Evolutionary conservation across 2,888 invertebrate genomes (phyloP), one percentile per base, ranked within the genome.

Genomic region (Abscondita cerata): DNA sequence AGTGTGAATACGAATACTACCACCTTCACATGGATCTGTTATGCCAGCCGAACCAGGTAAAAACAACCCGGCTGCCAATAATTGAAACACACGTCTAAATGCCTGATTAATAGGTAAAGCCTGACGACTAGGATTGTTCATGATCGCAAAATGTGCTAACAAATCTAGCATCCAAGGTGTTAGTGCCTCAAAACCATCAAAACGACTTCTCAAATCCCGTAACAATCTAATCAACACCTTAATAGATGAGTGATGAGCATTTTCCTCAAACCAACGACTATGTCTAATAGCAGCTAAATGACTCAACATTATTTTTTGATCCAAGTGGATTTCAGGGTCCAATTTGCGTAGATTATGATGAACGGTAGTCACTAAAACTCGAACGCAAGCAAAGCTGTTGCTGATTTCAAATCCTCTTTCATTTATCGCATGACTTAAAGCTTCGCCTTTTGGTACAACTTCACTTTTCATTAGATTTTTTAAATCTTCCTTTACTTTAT

Each of bases 131-230:
- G 96, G 96, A 81, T 96, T 97, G 80, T 95, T 96, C 92, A 97
- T 94, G 68, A 98, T 94, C 62, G 96, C 92, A 82, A 96, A 94
- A 81, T 98, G 97, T 0, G 96, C 95, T 73, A 98, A 84, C 40
- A 98, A 85, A 82, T 98, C 98, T 33, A 98, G 82, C 89, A 97
- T 95, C 98, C 98, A 99, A 0, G 97, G 95, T 1, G 94, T 94
- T 6, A 99, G 84, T 1, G 96, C 92, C 63, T 93, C 88, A 62
- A 98, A 88, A 0, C 97, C 97, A 65, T 92, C 88, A 82, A 96
- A 98, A 12, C 98, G 87, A 53, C 87, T 87, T 71, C 93, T 89
- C 73, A 98, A 86, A 83, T 98, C 98, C 65, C 96, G 88, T n/a
- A 99, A 83, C 18, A 99, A 85, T 1, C 98, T 88, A 70, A 98